Evolutionary conservation across 2,797 vertebrate species (phyloP).

Genomic region (Sebastes steindachneri): DNA sequence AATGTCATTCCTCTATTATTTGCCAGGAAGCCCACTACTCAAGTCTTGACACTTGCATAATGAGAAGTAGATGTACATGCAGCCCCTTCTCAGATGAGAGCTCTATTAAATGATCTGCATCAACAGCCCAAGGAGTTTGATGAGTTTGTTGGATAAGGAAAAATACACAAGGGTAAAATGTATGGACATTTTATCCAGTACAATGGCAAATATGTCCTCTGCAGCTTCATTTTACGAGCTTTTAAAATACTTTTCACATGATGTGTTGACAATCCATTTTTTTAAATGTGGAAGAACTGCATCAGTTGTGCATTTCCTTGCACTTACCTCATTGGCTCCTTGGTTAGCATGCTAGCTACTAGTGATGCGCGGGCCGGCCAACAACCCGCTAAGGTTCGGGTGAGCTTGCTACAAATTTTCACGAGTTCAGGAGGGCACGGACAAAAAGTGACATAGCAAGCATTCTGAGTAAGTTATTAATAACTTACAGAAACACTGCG

Average conservation of each 20-base stretch:
- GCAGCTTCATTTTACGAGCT: not conserved
- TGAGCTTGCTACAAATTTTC: not conserved
- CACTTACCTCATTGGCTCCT: not conserved
- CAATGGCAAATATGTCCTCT: constrained; percentile 12
- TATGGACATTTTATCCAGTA: not conserved
- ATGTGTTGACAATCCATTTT: not conserved
- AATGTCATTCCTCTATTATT: constrained; percentile 73
- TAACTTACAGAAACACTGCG: not conserved
- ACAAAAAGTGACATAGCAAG: not conserved
- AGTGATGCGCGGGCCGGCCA: not conserved
- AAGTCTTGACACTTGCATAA: constrained; percentile 75
- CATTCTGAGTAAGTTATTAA: not conserved
- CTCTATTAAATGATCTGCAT: constrained; percentile 70
- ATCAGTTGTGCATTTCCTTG: not conserved
- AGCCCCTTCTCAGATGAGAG: constrained; percentile 61
- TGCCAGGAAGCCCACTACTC: constrained; percentile 67
- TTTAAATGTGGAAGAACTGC: not conserved
- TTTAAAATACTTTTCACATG: not conserved
- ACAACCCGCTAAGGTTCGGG: not conserved
- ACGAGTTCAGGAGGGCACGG: not conserved
- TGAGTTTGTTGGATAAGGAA: constrained; percentile 29
- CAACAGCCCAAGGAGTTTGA: constrained; percentile 50
- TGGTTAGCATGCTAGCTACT: not conserved
- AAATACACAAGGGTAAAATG: constrained; percentile 24
- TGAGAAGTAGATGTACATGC: constrained; percentile 73